Evolutionary conservation across 2,113 vertebrate species (phyloP).

Genomic region (Mesembrinibis cayennensis): DNA sequence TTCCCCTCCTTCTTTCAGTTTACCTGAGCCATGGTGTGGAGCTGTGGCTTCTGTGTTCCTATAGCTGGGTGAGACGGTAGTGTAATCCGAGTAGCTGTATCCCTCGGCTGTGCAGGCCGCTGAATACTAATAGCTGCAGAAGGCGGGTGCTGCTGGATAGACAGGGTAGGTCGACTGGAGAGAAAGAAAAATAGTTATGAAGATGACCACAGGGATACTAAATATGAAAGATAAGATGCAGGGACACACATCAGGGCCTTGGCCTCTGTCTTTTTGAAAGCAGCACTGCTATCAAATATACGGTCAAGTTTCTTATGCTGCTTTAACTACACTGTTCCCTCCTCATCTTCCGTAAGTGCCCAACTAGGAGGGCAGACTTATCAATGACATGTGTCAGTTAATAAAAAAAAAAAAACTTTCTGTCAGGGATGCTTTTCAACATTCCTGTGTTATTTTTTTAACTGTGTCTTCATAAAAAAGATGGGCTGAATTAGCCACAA

Average conservation of each 20-base stretch:
- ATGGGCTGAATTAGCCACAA: neutral
- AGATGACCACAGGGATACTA: fast-evolving
- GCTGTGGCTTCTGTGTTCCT: slow-evolving; percentile 88
- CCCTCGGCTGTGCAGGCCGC: slow-evolving; percentile 84
- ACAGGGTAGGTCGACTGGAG: slow-evolving; percentile 85
- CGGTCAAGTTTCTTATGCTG: neutral
- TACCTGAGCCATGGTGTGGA: slow-evolving; percentile 93
- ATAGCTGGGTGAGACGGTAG: slow-evolving; percentile 91
- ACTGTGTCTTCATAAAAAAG: neutral
- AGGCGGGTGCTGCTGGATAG: slow-evolving; percentile 88
- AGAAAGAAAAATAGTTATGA: neutral
- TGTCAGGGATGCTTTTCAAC: neutral
- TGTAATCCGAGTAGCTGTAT: slow-evolving; percentile 86
- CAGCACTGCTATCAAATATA: neutral
- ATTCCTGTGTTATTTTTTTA: neutral
- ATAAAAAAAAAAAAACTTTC: neutral
- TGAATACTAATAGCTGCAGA: slow-evolving; percentile 91
- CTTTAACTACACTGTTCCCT: neutral
- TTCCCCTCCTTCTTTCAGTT: neutral
- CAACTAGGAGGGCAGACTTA: neutral
- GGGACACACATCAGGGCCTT: neutral
- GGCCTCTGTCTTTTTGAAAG: neutral
- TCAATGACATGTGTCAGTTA: neutral
- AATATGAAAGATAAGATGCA: fast-evolving
- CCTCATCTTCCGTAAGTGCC: neutral